These are phyloP conservation scores for Chalcis sispes DNA, from an alignment of 2,888 invertebrate species.

Conservation along the genomic window DNA sequence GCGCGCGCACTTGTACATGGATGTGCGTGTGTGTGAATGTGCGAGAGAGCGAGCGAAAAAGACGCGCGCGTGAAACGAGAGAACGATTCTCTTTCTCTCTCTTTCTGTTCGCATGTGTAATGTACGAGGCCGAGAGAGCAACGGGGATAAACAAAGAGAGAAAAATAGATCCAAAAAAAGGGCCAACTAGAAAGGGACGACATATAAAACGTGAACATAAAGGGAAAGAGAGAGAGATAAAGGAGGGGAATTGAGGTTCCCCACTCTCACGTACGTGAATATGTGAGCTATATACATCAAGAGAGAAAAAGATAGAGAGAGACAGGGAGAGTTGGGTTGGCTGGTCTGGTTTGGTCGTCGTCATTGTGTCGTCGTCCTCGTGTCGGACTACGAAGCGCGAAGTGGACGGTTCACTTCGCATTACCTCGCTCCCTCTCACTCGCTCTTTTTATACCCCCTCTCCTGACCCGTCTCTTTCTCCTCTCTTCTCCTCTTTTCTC, in stretches of 20 bases:
- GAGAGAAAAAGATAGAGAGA: background rate
- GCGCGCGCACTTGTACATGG: background rate
- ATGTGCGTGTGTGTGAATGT: slow-evolving; percentile 3
- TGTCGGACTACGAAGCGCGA: background rate
- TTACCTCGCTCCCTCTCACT: background rate
- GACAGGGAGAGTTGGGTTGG: background rate
- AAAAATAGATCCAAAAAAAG: slow-evolving; percentile 32
- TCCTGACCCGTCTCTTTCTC: background rate
- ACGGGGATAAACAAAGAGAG: slow-evolving; percentile 22
- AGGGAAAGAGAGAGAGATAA: background rate
- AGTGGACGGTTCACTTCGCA: slow-evolving; percentile 18
- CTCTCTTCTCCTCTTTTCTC: background rate
- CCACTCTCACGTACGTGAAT: background rate
- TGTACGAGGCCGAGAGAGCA: background rate
- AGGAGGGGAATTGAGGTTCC: background rate
- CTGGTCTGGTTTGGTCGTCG: slow-evolving; percentile 2
- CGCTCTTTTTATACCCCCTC: slow-evolving; percentile 15
- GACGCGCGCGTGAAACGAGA: slow-evolving; percentile 15
- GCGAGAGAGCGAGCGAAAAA: slow-evolving; percentile 23
- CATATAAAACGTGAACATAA: background rate
- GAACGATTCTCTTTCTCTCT: slow-evolving; percentile 18
- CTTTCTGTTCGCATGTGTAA: background rate
- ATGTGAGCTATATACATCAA: background rate
- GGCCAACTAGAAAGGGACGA: background rate
- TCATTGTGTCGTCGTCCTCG: slow-evolving; percentile 1